phyloP scores from a whole-genome alignment of 1,140 invertebrate genomes.

The Cotesia typhae region DNA sequence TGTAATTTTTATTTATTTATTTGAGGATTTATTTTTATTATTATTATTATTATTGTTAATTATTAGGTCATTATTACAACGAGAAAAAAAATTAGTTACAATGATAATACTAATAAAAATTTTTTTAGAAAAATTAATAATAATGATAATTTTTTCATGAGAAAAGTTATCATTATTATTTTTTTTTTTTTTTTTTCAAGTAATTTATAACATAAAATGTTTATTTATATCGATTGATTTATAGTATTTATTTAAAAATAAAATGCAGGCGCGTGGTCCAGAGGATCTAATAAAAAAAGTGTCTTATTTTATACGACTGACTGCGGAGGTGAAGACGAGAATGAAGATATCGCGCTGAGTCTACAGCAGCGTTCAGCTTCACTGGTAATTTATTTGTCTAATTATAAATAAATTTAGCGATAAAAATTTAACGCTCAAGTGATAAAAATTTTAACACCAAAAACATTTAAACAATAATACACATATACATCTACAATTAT shows the following conservation, averaged over 20 bases:
- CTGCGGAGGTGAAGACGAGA: conserved; percentile 57
- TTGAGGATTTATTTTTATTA: neutral
- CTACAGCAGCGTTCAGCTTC: conserved; percentile 59
- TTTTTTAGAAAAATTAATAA: neutral
- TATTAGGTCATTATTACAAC: too few species aligned
- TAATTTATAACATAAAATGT: neutral
- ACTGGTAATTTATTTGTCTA: conserved; percentile 47
- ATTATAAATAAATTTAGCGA: neutral
- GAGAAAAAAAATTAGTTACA: too few species aligned
- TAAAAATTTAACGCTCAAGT: neutral
- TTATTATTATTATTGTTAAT: neutral
- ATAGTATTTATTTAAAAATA: conserved; percentile 11
- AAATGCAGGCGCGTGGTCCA: conserved; percentile 46
- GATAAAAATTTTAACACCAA: too few species aligned
- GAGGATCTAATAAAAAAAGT: conserved; percentile 58
- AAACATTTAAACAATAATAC: too few species aligned
- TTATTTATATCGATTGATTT: conserved; percentile 25
- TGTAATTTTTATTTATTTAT: neutral
- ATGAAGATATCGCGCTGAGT: conserved; percentile 54
- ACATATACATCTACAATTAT: too few species aligned
- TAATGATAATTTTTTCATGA: neutral
- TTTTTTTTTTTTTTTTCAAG: neutral
- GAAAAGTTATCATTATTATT: neutral
- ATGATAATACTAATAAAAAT: too few species aligned
- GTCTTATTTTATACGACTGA: conserved; percentile 61